These are phyloP conservation scores for Gallinago undulata DNA, from an alignment of 2,113 vertebrate genomes.

Conservation along the genomic window DNA sequence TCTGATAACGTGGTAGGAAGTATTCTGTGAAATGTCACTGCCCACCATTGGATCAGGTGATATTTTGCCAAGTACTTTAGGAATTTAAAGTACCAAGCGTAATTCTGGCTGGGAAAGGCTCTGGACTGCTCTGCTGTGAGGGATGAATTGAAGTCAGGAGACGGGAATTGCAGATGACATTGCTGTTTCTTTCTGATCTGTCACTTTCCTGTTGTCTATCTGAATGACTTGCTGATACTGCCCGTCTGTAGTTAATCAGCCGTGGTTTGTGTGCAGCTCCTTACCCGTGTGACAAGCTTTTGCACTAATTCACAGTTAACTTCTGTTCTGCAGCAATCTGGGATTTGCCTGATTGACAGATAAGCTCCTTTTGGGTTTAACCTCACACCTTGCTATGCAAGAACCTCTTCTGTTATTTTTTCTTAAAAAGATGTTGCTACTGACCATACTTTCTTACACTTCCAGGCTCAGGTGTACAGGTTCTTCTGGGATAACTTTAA, in stretches of 20 bases:
- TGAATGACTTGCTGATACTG: background rate
- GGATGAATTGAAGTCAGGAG: background rate
- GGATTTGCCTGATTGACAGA: conserved; percentile 48
- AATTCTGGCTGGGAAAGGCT: background rate
- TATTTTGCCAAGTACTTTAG: background rate
- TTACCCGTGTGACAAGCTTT: conserved; percentile 37
- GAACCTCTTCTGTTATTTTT: conserved; percentile 65
- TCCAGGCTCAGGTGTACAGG: conserved; percentile 77
- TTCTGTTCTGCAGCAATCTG: conserved; percentile 48
- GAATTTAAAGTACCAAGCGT: background rate
- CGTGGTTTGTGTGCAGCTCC: conserved; percentile 13
- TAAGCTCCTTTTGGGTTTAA: conserved; percentile 65
- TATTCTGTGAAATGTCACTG: background rate
- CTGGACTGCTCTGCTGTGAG: background rate
- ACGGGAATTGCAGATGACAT: background rate
- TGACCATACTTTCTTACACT: conserved; percentile 67
- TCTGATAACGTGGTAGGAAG: background rate
- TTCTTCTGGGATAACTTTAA: conserved; percentile 68
- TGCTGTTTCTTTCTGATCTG: background rate
- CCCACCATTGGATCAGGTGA: background rate
- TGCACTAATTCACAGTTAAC: conserved; percentile 68
- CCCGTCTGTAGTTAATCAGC: background rate
- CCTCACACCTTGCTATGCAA: conserved; percentile 80
- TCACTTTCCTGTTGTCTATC: background rate
- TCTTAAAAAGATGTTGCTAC: conserved; percentile 61